Evolutionary conservation across 1,140 invertebrate species (phyloP), one percentile per base, ranked within the genome.

Genomic region (Drosophila ironensis): DNA sequence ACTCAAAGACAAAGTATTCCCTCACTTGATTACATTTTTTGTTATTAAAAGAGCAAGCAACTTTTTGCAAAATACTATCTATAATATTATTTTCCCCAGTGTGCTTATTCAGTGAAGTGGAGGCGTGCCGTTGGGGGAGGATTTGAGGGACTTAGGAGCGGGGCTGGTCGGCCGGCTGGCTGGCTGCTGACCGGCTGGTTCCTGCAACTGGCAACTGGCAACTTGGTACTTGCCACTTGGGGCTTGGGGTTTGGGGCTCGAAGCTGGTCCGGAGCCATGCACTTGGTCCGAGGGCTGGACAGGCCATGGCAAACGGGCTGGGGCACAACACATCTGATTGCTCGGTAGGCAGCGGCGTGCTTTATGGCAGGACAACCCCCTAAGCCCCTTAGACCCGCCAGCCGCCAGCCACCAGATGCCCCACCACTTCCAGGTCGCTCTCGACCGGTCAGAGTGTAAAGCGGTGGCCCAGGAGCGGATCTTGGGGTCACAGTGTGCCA

Each of bases 281-380:
- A 60, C 59, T 22, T 19, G 14, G 44, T 33, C 52, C 14, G 41
- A 48, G 51, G 52, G 53, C 66, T 47, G 70, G 64, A 54, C 71
- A 54, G 67, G 59, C 71, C 38, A 47, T 48, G 59, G 51, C 64
- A 24, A 48, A 41, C 40, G 50, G 48, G 40, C 48, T 53, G 22
- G 41, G 25, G 38, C 33, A 54, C 64, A 76, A 74, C 51, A 74
- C 74, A 80, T 80, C 76, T 75, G 76, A 81, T 81, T 80, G 76
- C 71, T 52, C 78, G 50, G 70, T 72, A 67, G 70, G 81, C 61
- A 64, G 71, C 53, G 46, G 67, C 45, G 51, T 73, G 75, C 75
- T 78, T 80, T 78, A 80, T 78, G 68, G 67, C 47, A 44, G 50
- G 40, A 54, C 48, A 53, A 41, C 22, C 52, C 59, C 59, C 56